Evolutionary conservation across 2,888 invertebrate genomes (phyloP), one percentile per base, ranked within the genome.

Genomic region (Nematopogon swammerdamellus): DNA sequence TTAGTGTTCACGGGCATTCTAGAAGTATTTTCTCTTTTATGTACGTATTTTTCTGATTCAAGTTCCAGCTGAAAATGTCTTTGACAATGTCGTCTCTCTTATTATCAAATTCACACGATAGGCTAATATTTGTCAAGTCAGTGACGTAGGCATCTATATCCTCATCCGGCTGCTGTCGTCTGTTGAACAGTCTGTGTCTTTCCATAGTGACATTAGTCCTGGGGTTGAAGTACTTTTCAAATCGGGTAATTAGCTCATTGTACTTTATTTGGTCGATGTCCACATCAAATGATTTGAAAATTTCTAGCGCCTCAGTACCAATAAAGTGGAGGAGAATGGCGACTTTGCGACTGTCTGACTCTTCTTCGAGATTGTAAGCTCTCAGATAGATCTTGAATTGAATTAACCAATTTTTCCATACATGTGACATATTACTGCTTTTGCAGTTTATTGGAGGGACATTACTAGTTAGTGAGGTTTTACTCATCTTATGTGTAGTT

Each of bases 111-210:
- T n/a, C n/a, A n/a, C n/a, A 25, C 25, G 25, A 25, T 25, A 25
- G 4, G 5, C 4, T 25, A 4, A 25, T 10, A 10, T 6, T 6
- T 25, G 25, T 25, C 25, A 8, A 44, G 44, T 30, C 50, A 48
- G 25, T 50, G 48, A 18, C 48, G 50, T 36, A 46, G 44, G n/a
- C 30, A 42, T 42, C 50, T 46, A 48, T 50, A 17, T 29, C 19
- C 44, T 53, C 50, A 14, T 50, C 49, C 11, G 30, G 5, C 6
- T n/a, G 19, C 45, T 55, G 53, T 18, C 43, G 20, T 20, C 51
- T 18, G 11, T 51, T 54, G 19, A 55, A 54, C 4, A 55, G 46
- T 36, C 52, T 51, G 29, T 55, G 52, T n/a, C 55, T 20, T 49
- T 53, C 50, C 48, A 55, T 51, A 14, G 55, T 53, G 2, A 49